Conservation (phyloP, 2,888 invertebrate genomes). For the Ernsta delagoae region DNA sequence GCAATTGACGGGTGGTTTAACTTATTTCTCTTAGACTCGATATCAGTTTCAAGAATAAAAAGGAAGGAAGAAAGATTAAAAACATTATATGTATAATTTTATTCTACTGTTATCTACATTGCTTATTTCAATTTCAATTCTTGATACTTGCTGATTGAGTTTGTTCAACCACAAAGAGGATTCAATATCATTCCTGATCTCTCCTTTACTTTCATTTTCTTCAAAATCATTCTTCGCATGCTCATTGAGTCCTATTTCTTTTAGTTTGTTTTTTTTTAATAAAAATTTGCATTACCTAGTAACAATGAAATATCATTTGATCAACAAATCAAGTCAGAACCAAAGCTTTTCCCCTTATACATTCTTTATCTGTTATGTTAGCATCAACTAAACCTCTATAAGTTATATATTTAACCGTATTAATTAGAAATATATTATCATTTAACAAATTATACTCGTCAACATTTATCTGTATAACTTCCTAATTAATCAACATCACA, state of each 20-base stretch:
- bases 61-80: not conserved
- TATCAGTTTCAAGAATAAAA: not conserved
- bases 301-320: not conserved
- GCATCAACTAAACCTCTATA: conserved; percentile 43
- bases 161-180: conserved; percentile 36
- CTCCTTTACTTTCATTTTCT: not conserved
- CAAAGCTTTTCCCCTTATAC: conserved; percentile 40
- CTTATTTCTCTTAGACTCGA: not conserved
- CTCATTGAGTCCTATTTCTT: conserved; percentile 22
- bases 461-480: conserved; percentile 74
- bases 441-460: conserved; percentile 73
- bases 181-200: conserved; percentile 22
- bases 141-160: conserved; percentile 23
- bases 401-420: conserved; percentile 46
- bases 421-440: conserved; percentile 67
- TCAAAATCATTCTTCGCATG: conserved; percentile 27
- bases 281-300: conserved; percentile 8
- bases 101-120: not conserved
- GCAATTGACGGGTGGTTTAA: conserved; percentile 1
- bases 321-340: conserved; percentile 35
- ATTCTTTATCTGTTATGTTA: conserved; percentile 37
- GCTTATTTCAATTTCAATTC: not conserved
- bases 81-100: not conserved
- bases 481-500: conserved; percentile 82
- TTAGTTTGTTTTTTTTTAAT: not conserved